Percentiles rank a stretch among this genome's conserved stretches.
phyloP scores from a whole-genome alignment of 2,113 vertebrate genomes.

The Ceratotherium simum region DNA sequence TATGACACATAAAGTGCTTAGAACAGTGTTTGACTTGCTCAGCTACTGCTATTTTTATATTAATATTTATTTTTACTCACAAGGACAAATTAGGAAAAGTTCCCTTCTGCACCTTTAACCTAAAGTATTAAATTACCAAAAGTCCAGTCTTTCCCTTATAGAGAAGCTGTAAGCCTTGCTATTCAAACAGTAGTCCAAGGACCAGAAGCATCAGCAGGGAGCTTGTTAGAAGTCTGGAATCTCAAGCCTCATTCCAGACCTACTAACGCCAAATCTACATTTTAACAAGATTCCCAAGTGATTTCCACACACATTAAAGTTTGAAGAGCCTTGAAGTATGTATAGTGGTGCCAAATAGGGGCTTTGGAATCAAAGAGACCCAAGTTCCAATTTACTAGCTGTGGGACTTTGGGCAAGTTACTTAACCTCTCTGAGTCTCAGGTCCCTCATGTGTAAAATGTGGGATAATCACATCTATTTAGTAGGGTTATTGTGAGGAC shows the following conservation, averaged over 20 bases:
- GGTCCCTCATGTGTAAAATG: slow-evolving; percentile 1
- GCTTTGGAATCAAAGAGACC: not conserved
- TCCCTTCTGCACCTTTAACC: not conserved
- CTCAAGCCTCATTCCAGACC: not conserved
- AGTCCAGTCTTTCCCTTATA: not conserved
- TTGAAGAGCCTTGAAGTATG: not conserved
- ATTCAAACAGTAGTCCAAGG: slow-evolving; percentile 1
- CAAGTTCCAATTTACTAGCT: slow-evolving; percentile 39
- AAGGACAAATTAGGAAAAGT: slow-evolving; percentile 16
- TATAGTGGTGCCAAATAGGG: not conserved
- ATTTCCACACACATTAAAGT: slow-evolving; percentile 33
- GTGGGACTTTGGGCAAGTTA: not conserved
- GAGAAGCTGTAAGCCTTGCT: not conserved
- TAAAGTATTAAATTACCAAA: slow-evolving; percentile 39
- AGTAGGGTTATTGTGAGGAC: slow-evolving; percentile 6
- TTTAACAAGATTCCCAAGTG: slow-evolving; percentile 51
- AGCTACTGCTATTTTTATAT: slow-evolving; percentile 52
- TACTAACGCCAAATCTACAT: slow-evolving; percentile 42
- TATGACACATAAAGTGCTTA: slow-evolving; percentile 37
- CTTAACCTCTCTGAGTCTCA: slow-evolving; percentile 5
- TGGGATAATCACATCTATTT: slow-evolving; percentile 38
- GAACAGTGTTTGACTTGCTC: slow-evolving; percentile 24
- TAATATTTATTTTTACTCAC: slow-evolving; percentile 47
- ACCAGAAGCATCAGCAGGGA: not conserved
- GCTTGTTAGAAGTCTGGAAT: not conserved